Base-by-base conservation (phyloP, 64 coral and sea anemone species). In the Astreopora myriophthalma region DNA sequence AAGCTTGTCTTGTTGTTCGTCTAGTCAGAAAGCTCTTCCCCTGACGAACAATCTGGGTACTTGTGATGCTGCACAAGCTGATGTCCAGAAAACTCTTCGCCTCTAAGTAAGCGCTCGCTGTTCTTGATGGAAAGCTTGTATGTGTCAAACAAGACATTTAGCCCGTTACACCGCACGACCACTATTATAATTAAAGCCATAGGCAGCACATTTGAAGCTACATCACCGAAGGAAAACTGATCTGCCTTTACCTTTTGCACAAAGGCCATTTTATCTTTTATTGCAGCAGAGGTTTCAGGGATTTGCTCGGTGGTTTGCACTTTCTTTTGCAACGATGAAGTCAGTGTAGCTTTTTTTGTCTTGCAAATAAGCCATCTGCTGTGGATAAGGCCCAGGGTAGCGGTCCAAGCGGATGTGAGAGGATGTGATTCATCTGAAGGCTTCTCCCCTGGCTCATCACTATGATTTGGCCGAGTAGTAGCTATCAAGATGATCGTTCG, bases 401-500 rank as follows among this genome's bases (percentile, higher is more conserved):
- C 51, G 86, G 86, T 24, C 67, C 86, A n/a, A 88, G 38, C 26
- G 86, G 86, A 37, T 52, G 52, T 52, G 39, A 20, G 24, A 88
- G 72, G 57, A 88, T 76, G 16, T 75, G 35, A 33, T 73, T 34
- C 86, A 88, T 88, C 34, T 58, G 35, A 32, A 88, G 72, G 28
- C 79, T 79, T 39, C 55, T 30, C 34, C 24, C 75, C 69, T 90
- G 74, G 35, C 49, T 74, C 73, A 90, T 78, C 24, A 79, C 63
- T 39, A 90, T 90, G 29, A 90, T 81, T 64, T 60, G 6, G 16
- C 52, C 88, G 80, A 90, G 80, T 25, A 93, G 48, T 27, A 57
- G 89, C 89, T 62, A 84, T 92, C 31, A 92, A 52, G 85, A 68
- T 92, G 29, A 92, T 73, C 17, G 76, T 30, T 83, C 66, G 55